Evolutionary conservation across 2,797 vertebrate species (phyloP), one percentile per base, ranked within the genome.

Genomic region (Acanthornis magna): DNA sequence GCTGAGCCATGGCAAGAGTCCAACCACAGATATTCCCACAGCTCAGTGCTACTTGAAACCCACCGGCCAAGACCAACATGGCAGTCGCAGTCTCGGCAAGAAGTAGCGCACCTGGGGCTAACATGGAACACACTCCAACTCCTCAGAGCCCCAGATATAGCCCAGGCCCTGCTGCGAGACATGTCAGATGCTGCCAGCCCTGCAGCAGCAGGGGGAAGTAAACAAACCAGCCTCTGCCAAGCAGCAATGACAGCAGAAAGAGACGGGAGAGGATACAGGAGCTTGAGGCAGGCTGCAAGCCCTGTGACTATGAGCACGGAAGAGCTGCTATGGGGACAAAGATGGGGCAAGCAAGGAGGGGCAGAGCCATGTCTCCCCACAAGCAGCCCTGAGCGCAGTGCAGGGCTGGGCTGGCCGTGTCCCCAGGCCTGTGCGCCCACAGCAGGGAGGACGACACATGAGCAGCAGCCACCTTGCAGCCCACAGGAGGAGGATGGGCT

Each of bases 41-140:
- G 40, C 36, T 43, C 4, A 0, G 36, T 11, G 43, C 45, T 20
- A 54, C 66, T 38, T 47, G 60, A 65, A 68, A 73, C 45, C 68
- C 4, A 1, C 51, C 0, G 2, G 38, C 40, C 34, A 61, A 57
- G 32, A 54, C 32, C 61, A 80, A 27, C 15, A 8, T 7, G 1
- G 6, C 40, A 45, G 78, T 7, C 2, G 0, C 18, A 42, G 51
- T 32, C 57, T 43, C 20, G 5, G 67, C 34, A 34, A 3, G 18
- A 54, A 86, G 63, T 0, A 1, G 50, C 1, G 3, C 1, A 1
- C 7, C 22, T 0, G 0, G 43, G 27, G 30, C 19, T 58, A 47
- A 74, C 4, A 8, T n/a, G 87, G 55, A 72, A 43, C 0, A 1
- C 27, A 7, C 19, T 36, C n/a, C 51, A 78, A 1, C 26, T 62